These are phyloP conservation scores for Hyperopisus bebe DNA, from an alignment of 2,113 vertebrate species.

Conservation along the genomic window DNA sequence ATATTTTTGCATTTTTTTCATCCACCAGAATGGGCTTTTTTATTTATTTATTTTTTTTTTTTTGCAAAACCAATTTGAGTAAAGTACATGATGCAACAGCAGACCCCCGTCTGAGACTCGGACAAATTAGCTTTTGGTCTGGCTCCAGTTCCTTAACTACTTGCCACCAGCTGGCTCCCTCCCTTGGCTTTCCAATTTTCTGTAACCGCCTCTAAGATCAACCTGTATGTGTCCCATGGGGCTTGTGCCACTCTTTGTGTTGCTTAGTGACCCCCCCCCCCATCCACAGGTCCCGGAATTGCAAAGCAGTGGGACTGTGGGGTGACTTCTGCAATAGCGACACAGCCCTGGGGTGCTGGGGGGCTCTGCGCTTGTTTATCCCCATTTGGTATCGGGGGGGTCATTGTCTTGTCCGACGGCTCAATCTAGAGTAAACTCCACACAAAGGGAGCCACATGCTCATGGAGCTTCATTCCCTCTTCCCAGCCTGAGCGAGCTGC, in stretches of 20 bases:
- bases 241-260: neutral
- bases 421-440: constrained; percentile 27
- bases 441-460: constrained; percentile 15
- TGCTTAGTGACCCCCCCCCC: neutral
- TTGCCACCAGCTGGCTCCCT: neutral
- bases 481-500: neutral
- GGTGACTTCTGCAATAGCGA: neutral
- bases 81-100: neutral
- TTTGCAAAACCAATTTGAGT: neutral
- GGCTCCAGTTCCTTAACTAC: neutral
- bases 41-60: neutral
- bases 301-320: neutral
- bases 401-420: constrained; percentile 35
- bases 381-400: constrained; percentile 22
- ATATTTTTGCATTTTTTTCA: neutral
- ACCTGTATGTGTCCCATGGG: neutral
- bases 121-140: neutral
- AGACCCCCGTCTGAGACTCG: neutral
- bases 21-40: neutral
- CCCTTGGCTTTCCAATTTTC: neutral
- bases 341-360: constrained; percentile 12
- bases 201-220: neutral
- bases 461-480: constrained; percentile 29
- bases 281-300: neutral
- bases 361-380: constrained; percentile 22